These are phyloP conservation scores for Lepidochrysops patricia DNA, from an alignment of 2,888 invertebrate genomes.

Conservation along the genomic window DNA sequence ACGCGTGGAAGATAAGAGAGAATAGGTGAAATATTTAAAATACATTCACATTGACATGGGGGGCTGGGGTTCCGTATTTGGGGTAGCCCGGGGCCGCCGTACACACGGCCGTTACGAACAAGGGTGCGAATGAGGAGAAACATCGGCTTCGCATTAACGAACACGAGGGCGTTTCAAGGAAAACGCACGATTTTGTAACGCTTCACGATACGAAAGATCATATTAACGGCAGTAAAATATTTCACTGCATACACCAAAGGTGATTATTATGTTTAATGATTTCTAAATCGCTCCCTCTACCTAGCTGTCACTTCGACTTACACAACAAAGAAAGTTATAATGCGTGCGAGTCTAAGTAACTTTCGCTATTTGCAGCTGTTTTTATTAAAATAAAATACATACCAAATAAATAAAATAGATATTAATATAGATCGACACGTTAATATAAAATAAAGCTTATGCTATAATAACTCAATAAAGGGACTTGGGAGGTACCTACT, in stretches of 20 bases:
- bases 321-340: slow-evolving; percentile 72
- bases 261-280: slow-evolving; percentile 33
- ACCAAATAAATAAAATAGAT: slow-evolving; percentile 4
- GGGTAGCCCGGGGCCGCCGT: no score
- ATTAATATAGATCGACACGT: slow-evolving; percentile 1
- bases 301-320: slow-evolving; percentile 62
- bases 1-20: slow-evolving; percentile 4
- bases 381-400: slow-evolving; percentile 17
- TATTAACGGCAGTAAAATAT: slow-evolving; percentile 12
- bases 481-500: not conserved
- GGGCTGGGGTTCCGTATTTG: slow-evolving; percentile 34
- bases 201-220: not conserved
- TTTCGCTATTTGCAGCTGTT: slow-evolving; percentile 62
- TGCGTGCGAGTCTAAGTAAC: slow-evolving; percentile 61
- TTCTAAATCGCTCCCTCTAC: slow-evolving; percentile 67
- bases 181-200: slow-evolving; percentile 26
- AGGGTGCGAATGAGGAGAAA: slow-evolving; percentile 62
- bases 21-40: slow-evolving; percentile 17
- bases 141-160: slow-evolving; percentile 51
- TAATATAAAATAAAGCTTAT: not conserved
- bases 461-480: not conserved
- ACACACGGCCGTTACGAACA: slow-evolving; percentile 46
- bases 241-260: slow-evolving; percentile 9
- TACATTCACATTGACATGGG: slow-evolving; percentile 18
- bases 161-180: slow-evolving; percentile 35